These are phyloP conservation scores for Paramuricea clavata DNA, from an alignment of 92 coral and sea anemone species.

Conservation along the genomic window DNA sequence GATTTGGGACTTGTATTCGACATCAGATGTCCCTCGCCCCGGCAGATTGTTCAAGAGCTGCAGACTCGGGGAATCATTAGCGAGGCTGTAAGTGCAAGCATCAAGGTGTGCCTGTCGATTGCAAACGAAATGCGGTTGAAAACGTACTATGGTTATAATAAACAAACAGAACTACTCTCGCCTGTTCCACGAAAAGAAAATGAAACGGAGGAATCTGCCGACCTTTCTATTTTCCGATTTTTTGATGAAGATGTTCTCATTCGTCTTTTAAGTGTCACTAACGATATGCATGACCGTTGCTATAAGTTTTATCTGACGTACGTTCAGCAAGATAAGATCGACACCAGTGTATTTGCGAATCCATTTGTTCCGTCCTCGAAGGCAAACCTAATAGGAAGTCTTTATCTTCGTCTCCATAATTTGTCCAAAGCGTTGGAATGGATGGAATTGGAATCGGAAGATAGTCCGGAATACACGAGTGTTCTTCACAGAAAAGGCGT, in stretches of 20 bases:
- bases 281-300: slow-evolving; percentile 10
- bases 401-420: background rate
- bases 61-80: slow-evolving; percentile 1
- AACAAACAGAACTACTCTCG: slow-evolving; percentile 29
- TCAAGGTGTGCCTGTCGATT: slow-evolving; percentile 23
- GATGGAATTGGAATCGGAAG: background rate
- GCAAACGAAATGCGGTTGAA: slow-evolving; percentile 40
- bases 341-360: background rate
- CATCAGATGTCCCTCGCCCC: slow-evolving; percentile 26
- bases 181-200: slow-evolving; percentile 10
- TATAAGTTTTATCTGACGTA: background rate
- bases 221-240: background rate
- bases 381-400: background rate
- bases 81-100: background rate
- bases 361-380: background rate
- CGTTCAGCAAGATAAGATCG: background rate
- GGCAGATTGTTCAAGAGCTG: background rate
- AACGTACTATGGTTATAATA: slow-evolving; percentile 4
- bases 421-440: slow-evolving; percentile 8
- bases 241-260: slow-evolving; percentile 11
- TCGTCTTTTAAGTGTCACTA: slow-evolving; percentile 12
- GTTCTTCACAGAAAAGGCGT: background rate
- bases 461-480: background rate
- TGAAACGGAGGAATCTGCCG: background rate
- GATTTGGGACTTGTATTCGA: slow-evolving; percentile 32